These are phyloP conservation scores for Monopis laevigella DNA, from an alignment of 2,888 invertebrate genomes.

Conservation along the genomic window DNA sequence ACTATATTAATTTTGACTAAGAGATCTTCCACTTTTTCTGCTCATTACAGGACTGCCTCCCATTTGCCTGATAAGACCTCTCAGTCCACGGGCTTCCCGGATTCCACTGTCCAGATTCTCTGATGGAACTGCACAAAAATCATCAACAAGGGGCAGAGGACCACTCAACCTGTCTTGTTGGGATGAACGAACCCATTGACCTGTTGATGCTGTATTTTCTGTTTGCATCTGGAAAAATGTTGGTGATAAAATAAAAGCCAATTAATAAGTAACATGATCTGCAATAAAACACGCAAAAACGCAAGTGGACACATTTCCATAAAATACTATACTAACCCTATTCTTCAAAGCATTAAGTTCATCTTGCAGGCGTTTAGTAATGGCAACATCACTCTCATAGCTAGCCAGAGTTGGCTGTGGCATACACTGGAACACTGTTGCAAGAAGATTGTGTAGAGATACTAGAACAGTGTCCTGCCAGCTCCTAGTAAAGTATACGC, in stretches of 20 bases:
- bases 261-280: neutral
- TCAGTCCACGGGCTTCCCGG: conserved; percentile 78
- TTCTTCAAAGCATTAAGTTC: conserved; percentile 76
- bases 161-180: conserved; percentile 68
- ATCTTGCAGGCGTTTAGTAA: conserved; percentile 83
- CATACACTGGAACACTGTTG: conserved; percentile 88
- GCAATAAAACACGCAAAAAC: neutral
- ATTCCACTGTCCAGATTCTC: conserved; percentile 71
- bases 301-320: no score
- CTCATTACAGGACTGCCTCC: conserved; percentile 85
- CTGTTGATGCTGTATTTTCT: conserved; percentile 56
- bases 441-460: conserved; percentile 92
- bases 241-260: neutral
- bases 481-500: conserved; percentile 88
- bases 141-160: conserved; percentile 85
- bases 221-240: conserved; percentile 22
- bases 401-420: conserved; percentile 86
- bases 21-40: conserved; percentile 67
- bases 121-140: conserved; percentile 90
- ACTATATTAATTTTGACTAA: conserved; percentile 50
- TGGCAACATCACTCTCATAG: conserved; percentile 85
- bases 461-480: conserved; percentile 95
- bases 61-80: conserved; percentile 83
- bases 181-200: conserved; percentile 71
- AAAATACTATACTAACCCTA: conserved; percentile 42